A percentile compares a stretch with the other conserved stretches of the same genome.
Evolutionary conservation across 2,797 vertebrate genomes (phyloP).

Genomic region (Neomorphus geoffroyi): DNA sequence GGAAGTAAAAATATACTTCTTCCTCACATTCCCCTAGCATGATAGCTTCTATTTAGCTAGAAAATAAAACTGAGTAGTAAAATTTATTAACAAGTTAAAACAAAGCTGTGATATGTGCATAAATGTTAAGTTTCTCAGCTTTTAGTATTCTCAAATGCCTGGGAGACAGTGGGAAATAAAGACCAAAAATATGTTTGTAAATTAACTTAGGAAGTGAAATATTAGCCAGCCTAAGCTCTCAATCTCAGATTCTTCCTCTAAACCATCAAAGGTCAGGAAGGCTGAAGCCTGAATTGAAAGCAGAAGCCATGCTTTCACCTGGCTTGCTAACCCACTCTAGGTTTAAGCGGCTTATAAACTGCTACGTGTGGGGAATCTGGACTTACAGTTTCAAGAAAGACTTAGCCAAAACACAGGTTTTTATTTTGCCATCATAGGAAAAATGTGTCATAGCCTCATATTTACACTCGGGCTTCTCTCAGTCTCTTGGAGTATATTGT

Average conservation of each 20-base stretch:
- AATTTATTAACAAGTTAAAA: neutral
- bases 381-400: neutral
- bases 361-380: neutral
- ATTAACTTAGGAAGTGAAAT: neutral
- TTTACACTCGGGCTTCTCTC: neutral
- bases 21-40: rapidly evolving
- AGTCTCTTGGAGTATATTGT: neutral
- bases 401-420: neutral
- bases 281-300: neutral
- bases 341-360: neutral
- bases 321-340: neutral
- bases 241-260: neutral
- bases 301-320: neutral
- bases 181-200: neutral
- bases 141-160: neutral
- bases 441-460: neutral
- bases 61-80: neutral
- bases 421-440: neutral
- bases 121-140: neutral
- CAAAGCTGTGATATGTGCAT: neutral
- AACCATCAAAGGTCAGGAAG: neutral
- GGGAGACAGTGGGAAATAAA: neutral
- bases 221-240: neutral
- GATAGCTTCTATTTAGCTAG: neutral
- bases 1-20: neutral